These are phyloP conservation scores for Saturnia japonica DNA, from an alignment of 2,888 invertebrate species.

Conservation along the genomic window DNA sequence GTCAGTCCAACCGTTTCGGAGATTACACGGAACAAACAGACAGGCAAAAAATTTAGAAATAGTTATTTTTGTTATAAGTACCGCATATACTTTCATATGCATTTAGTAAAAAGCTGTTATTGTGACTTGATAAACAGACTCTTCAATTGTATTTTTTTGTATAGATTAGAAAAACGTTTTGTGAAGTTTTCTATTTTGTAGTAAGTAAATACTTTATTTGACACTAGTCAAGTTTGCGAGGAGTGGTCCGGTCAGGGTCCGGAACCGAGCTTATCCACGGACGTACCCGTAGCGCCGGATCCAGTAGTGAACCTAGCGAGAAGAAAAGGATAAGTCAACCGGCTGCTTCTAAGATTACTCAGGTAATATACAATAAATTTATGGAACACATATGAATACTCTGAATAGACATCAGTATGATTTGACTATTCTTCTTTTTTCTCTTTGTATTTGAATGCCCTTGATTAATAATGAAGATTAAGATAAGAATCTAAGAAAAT, in stretches of 20 bases:
- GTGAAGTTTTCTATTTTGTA: too few species aligned
- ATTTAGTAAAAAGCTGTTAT: too few species aligned
- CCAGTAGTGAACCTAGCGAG: conserved; percentile 60
- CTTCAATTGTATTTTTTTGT: too few species aligned
- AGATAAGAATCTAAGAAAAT: too few species aligned
- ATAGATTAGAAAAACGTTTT: too few species aligned
- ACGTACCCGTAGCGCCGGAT: conserved; percentile 78
- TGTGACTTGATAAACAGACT: too few species aligned
- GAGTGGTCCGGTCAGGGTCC: conserved; percentile 52
- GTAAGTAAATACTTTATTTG: neutral
- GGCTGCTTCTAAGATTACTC: neutral
- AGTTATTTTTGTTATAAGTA: too few species aligned
- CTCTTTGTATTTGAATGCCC: neutral
- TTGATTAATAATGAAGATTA: neutral
- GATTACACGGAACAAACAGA: too few species aligned
- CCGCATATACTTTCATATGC: too few species aligned
- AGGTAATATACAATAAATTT: neutral
- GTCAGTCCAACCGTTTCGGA: too few species aligned
- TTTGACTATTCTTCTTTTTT: neutral
- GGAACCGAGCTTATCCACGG: conserved; percentile 69
- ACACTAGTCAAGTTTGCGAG: conserved; percentile 51
- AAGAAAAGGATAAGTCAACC: conserved; percentile 20
- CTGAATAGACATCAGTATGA: neutral
- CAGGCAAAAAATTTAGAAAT: too few species aligned
- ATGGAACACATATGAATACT: neutral